phyloP scores from a whole-genome alignment of 1,140 invertebrate species.

The Drosophila nigromelanica region DNA sequence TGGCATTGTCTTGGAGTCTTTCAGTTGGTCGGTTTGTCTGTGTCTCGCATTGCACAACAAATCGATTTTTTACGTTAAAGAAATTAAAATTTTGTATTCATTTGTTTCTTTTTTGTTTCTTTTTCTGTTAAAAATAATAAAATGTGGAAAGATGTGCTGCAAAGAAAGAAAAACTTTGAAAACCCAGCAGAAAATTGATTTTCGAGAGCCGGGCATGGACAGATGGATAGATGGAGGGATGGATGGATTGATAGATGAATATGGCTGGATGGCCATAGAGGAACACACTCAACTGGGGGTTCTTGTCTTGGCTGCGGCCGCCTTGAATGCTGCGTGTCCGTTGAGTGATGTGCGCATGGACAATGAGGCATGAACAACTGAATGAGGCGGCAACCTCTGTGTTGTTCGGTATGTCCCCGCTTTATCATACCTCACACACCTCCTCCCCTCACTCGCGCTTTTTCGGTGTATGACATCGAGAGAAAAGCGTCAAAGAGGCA shows the following conservation, averaged over 20 bases:
- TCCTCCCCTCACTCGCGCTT: neutral
- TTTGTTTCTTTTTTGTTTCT: slow-evolving; percentile 26
- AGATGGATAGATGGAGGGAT: slow-evolving; percentile 5
- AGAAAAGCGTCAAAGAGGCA: slow-evolving; percentile 68
- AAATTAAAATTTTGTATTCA: slow-evolving; percentile 43
- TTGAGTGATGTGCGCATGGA: slow-evolving; percentile 79
- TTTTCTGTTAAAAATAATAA: slow-evolving; percentile 42
- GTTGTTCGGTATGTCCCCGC: slow-evolving; percentile 27
- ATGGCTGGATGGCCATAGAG: slow-evolving; percentile 31
- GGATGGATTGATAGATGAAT: slow-evolving; percentile 27
- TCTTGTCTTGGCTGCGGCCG: slow-evolving; percentile 7
- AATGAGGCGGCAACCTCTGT: slow-evolving; percentile 52
- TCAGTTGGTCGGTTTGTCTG: slow-evolving; percentile 11
- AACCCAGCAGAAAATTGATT: slow-evolving; percentile 63
- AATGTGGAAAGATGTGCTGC: slow-evolving; percentile 46
- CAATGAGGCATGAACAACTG: slow-evolving; percentile 67
- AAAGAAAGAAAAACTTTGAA: slow-evolving; percentile 40
- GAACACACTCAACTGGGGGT: slow-evolving; percentile 13
- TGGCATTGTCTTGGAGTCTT: slow-evolving; percentile 23
- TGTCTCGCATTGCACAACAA: slow-evolving; percentile 36
- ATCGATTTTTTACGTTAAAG: slow-evolving; percentile 54
- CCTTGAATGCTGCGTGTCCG: slow-evolving; percentile 47
- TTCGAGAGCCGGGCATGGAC: slow-evolving; percentile 20
- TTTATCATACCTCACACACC: slow-evolving; percentile 16
- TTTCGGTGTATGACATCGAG: slow-evolving; percentile 42